Base-by-base conservation (phyloP, 1,140 invertebrate species). In the Formica selysi region DNA sequence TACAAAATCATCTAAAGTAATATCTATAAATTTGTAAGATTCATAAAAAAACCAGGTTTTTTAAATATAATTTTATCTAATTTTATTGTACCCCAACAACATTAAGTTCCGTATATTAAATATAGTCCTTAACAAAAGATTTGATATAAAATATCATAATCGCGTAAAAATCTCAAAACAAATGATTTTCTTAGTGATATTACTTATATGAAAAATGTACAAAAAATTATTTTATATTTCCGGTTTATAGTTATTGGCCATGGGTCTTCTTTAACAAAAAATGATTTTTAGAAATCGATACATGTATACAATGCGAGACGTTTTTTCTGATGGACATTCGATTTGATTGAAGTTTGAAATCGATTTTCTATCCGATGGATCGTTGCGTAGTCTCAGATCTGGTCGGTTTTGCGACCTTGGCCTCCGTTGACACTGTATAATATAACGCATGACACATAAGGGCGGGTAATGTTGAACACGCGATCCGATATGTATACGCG, bases 401-500 rank as follows among this genome's bases (percentile, higher is more conserved):
- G 57, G 83, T 86, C 29, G 32, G 19, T n/a, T 13, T 57, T n/a
- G 38, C 54, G 81, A 90, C 89, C 89, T 90, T 90, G 89, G 65
- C 89, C 89, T 90, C 89, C n/a, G 76, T 51, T 57, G 67, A 32
- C 73, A 86, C 76, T 36, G 36, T 73, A 90, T 87, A 87, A 48
- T 65, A 90, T 86, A 87, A 90, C 81, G 76, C 86, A 76, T 83
- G 71, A 90, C 81, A 90, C 71, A 85, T 87, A 85, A 73, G 59
- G 29, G 61, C 79, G 70, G 86, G 59, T 81, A 90, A 90, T 87
- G 54, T 61, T 26, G 73, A 38, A 57, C 89, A 90, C 89, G 89
- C 89, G 89, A 90, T 90, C 86, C 68, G 22, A 70, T 71, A 86
- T 85, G 89, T 86, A 90, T 76, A 78, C 84, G 54, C 29, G 59